Percentiles rank a stretch among this genome's conserved stretches.
phyloP scores from a whole-genome alignment of 37 sponge, comb jelly and placozoan species.

The Lycopodina hypogea region DNA sequence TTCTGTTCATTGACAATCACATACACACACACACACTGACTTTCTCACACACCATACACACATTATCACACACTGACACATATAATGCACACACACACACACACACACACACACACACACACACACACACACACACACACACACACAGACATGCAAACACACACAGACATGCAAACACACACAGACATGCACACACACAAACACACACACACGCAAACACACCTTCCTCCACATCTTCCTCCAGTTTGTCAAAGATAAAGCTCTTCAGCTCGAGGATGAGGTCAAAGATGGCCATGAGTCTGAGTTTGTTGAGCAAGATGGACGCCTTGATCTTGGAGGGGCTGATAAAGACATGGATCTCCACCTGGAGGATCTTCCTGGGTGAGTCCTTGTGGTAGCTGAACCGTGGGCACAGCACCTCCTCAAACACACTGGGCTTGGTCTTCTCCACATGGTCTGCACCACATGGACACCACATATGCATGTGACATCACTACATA shows the following conservation, averaged over 20 bases:
- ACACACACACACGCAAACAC: conserved; percentile 1
- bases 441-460: conserved; percentile 29
- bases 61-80: no score
- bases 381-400: neutral
- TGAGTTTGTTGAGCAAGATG: conserved; percentile 72
- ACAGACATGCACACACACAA: neutral
- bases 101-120: no score
- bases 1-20: no score
- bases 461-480: no score
- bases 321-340: conserved; percentile 66
- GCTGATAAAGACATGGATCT: conserved; percentile 69
- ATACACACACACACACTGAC: no score
- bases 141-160: neutral
- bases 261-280: conserved; percentile 66
- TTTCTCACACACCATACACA: no score
- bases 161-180: no score
- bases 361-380: conserved; percentile 45
- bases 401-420: conserved; percentile 65
- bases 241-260: conserved; percentile 63
- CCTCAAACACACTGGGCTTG: conserved; percentile 66
- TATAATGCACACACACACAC: no score
- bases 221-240: conserved; percentile 37
- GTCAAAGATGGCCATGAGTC: conserved; percentile 77
- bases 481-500: no score
- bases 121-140: neutral